These are phyloP conservation scores for Drosophila peninsularis DNA, from an alignment of 2,888 invertebrate species.

Conservation along the genomic window DNA sequence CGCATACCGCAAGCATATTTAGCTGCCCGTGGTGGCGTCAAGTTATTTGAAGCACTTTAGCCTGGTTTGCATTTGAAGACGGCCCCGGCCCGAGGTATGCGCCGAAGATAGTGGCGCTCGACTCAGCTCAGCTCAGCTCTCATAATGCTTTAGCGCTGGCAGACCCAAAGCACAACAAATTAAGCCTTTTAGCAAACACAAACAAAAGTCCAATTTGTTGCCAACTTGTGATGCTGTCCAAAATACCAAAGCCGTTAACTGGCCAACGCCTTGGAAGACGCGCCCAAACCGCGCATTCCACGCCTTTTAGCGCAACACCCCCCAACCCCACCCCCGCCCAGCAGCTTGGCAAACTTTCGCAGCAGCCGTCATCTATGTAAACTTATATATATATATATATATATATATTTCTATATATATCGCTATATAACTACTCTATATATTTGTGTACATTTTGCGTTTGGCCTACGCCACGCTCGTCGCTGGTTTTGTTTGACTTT, in stretches of 20 bases:
- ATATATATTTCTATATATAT: not conserved
- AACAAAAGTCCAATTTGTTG: slow-evolving; percentile 79
- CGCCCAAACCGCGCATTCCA: slow-evolving; percentile 13
- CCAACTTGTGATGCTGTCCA: slow-evolving; percentile 72
- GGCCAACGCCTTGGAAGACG: slow-evolving; percentile 44
- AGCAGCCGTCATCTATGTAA: too few relatives aligned
- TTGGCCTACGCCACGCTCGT: slow-evolving; percentile 11
- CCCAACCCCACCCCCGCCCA: too few relatives aligned
- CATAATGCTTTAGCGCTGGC: slow-evolving; percentile 68
- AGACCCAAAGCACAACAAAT: slow-evolving; percentile 74
- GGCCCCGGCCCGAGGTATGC: slow-evolving; percentile 15
- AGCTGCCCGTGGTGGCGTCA: slow-evolving; percentile 53
- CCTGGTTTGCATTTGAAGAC: slow-evolving; percentile 48
- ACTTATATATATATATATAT: not conserved
- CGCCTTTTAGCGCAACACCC: slow-evolving; percentile 15
- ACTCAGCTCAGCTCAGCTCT: slow-evolving; percentile 22
- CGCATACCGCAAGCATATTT: slow-evolving; percentile 34
- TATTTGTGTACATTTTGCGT: slow-evolving; percentile 19
- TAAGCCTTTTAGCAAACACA: slow-evolving; percentile 80
- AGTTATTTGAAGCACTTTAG: slow-evolving; percentile 78
- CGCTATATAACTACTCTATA: slow-evolving; percentile 9
- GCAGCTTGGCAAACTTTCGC: too few relatives aligned
- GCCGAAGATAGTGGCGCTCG: not conserved
- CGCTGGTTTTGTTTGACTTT: slow-evolving; percentile 55
- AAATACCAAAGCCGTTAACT: slow-evolving; percentile 73